Base-by-base conservation (phyloP, 2,888 invertebrate species). In the Melanotus villosus region DNA sequence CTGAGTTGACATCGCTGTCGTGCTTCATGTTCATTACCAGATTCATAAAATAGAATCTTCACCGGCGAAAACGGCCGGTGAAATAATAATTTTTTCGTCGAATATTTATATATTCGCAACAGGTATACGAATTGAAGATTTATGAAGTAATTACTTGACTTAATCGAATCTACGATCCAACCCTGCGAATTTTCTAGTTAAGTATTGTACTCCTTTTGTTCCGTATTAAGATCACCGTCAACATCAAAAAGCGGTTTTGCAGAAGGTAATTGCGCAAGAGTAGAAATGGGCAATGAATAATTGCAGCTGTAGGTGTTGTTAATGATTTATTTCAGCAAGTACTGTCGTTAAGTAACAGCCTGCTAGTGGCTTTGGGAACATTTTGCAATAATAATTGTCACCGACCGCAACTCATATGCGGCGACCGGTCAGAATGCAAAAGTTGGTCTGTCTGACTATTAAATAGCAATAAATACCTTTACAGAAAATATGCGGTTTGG, bases 331-430 rank as follows among this genome's bases (percentile, higher is more conserved):
- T 47, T 36, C 57, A 21, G 34, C 52, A 41, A 50, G 54, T 43
- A 32, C 56, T 36, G 57, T 65, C 65, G 57, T 36, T 58, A 56
- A 57, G 45, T 57, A 45, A 58, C 34, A 64, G 52, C 36, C 18
- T 63, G 50, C 36, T 50, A 63, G 45, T 30, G 36, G 26, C 43
- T 64, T 21, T 56, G 54, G 38, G 52, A 45, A 32, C 57, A 43
- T 57, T 65, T 36, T 47, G 57, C 47, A 65, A 65, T 57, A 57
- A 65, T 65, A 36, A 56, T 56, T 65, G 65, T 65, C 65, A 65
- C 34, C 36, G 65, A 56, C 65, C 47, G 21, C 65, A 65, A 43
- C 19, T 64, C 41, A 38, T 56, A 43, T 56, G 41, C 41, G 64
- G 43, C 52, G 64, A 63, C 41, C 43, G 56, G 38, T 26, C 18